Base-by-base conservation (phyloP, 2,113 vertebrate genomes). In the Rhodinocichla rosea region DNA sequence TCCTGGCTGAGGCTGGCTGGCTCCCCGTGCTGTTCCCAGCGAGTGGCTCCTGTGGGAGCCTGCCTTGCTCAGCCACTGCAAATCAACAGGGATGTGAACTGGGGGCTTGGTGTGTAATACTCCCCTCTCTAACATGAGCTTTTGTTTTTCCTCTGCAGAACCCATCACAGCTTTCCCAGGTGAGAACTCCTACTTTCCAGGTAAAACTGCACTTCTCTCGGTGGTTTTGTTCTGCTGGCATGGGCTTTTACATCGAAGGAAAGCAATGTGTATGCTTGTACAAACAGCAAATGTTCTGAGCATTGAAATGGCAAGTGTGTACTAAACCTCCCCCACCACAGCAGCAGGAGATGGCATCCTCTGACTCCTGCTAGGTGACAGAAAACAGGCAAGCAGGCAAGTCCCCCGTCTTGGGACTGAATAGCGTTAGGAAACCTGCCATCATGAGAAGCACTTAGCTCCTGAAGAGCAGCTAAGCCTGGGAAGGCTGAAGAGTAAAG, bases 151-250 rank as follows among this genome's bases (percentile, higher is more conserved):
- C 88, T 95, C 97, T 98, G 57, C 98, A 99, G 99, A 99, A 97
- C 99, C 99, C 83, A 98, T 99, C 90, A 98, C 98, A 56, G 99
- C 99, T 89, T 99, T 99, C 94, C 98, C 98, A 94, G 99, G 99
- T 90, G 98, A 98, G 98, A 98, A 98, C 96, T 98, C 98, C 98
- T 96, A 98, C 98, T 98, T 95, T 97, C 78, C 97, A 98, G 98
- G 98, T 98, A 98, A 98, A 97, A 97, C 53, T 84, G 71, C 77
- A 85, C n/a, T 96, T 91, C 56, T 88, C 33, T 89, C 0, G 0
- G 55, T 90, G 63, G 19, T 87, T 94, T 92, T 63, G 71, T 93
- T 84, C 83, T 86, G 83, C 62, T 96, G 89, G 95, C 95, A 97
- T 87, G 95, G 85, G 83, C 90, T 95, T 91, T 83, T 89, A 77